Percentiles rank a stretch among this genome's conserved stretches.
phyloP scores from a whole-genome alignment of 2,113 vertebrate genomes.

The Circaetus cinerascens region DNA sequence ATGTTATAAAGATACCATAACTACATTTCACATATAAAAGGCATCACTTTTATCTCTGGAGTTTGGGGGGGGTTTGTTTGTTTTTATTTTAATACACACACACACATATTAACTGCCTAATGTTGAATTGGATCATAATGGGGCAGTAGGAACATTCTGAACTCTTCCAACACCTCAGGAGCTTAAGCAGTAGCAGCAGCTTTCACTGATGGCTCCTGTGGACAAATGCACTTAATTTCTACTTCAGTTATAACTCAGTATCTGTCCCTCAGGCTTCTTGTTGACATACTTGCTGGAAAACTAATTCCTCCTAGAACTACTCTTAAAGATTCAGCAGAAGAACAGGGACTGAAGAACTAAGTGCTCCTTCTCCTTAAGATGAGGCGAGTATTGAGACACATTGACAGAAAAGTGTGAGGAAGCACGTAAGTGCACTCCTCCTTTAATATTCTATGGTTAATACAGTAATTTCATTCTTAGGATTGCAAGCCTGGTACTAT shows the following conservation, averaged over 20 bases:
- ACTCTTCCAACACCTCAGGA: neutral
- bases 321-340: neutral
- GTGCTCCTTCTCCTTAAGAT: neutral
- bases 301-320: neutral
- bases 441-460: neutral
- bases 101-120: neutral
- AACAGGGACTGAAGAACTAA: neutral
- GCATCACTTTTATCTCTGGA: neutral
- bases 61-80: neutral
- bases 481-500: neutral
- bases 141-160: neutral
- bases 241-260: neutral
- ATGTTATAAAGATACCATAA: neutral
- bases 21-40: neutral
- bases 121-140: neutral
- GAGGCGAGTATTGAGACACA: neutral
- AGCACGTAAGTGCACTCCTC: neutral
- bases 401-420: neutral
- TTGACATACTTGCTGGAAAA: neutral
- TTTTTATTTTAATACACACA: neutral
- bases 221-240: neutral
- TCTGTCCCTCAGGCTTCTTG: neutral
- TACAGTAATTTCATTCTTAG: neutral
- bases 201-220: neutral
- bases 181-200: neutral